Base-by-base conservation (phyloP, 2,888 invertebrate species). In the Sturmia bella region DNA sequence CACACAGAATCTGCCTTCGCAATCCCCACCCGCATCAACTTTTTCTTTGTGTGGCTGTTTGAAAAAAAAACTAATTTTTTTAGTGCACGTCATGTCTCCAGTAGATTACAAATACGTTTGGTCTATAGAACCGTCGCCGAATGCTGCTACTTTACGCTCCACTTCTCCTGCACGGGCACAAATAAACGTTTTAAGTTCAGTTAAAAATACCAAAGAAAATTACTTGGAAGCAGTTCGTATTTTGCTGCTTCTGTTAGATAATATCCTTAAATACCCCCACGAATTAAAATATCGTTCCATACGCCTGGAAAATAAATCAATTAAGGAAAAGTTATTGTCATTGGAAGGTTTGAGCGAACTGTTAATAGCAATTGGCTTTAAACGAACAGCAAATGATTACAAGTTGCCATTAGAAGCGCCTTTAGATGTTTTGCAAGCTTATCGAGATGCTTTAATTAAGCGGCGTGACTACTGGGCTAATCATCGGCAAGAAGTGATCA, bases 211-310 rank as follows among this genome's bases (percentile, higher is more conserved):
- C 39, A 87, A 86, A 83, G 86, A 87, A 75, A 84, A 86, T 5
- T 91, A 91, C 84, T 83, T 90, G 12, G 89, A 89, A 63, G 90
- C 89, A 9, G 87, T 88, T n/a, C 89, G 89, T 52, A 88, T 91
- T 78, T 83, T 91, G 37, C 81, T 91, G 11, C 86, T 89, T 50
- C 83, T 91, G 19, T 83, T 91, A 32, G 89, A 91, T 63, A 91
- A 91, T 85, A 86, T 91, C 45, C 86, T 91, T 13, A 87, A 85
- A 13, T 89, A 91, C 73, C 91, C 91, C 4, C 85, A 85, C 1
- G 90, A 91, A 79, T 72, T 82, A 0, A 91, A 90, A 85, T 91
- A 87, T 85, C 89, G 91, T 2, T 87, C 86, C 9, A 89, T 91
- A 69, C 87, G 89, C 4, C 73, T 87, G 9, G 90, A 89, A 75